Evolutionary conservation across 35 echinoderm and acorn worm genomes (phyloP).

Genomic region (Amphiura filiformis): DNA sequence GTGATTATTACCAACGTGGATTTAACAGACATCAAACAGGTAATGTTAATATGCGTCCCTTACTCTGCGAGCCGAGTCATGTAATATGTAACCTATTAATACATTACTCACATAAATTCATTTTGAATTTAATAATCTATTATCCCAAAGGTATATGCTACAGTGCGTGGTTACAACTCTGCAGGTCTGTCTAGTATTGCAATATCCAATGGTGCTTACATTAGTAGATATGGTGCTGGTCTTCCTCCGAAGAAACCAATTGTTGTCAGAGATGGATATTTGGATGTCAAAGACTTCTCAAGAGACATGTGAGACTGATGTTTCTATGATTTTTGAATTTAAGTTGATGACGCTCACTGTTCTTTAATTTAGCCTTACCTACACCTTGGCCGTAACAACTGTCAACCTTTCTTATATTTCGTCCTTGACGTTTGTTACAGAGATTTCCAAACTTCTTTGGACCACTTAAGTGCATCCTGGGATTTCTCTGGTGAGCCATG

Average conservation of each 20-base stretch:
- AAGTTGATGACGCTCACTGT: no score
- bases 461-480: conserved; percentile 33
- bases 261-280: conserved; percentile 23
- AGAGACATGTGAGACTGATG: no score
- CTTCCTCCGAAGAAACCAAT: conserved; percentile 11
- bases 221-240: conserved; percentile 24
- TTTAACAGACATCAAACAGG: conserved; percentile 4
- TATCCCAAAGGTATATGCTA: conserved; percentile 34
- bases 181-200: conserved; percentile 27
- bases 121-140: no score
- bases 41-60: no score
- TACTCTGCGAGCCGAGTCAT: no score
- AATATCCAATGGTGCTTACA: conserved; percentile 38
- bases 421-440: background rate
- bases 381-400: no score
- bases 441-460: conserved; percentile 19
- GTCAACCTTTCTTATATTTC: background rate
- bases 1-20: conserved; percentile 7
- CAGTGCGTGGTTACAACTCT: conserved; percentile 26
- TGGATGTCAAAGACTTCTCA: no score
- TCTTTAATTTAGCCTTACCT: no score
- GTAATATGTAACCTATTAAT: no score
- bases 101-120: no score
- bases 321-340: no score
- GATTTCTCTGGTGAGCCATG: conserved; percentile 56